Base-by-base conservation (phyloP, 2,797 vertebrate species). In the Heterohyrax brucei region DNA sequence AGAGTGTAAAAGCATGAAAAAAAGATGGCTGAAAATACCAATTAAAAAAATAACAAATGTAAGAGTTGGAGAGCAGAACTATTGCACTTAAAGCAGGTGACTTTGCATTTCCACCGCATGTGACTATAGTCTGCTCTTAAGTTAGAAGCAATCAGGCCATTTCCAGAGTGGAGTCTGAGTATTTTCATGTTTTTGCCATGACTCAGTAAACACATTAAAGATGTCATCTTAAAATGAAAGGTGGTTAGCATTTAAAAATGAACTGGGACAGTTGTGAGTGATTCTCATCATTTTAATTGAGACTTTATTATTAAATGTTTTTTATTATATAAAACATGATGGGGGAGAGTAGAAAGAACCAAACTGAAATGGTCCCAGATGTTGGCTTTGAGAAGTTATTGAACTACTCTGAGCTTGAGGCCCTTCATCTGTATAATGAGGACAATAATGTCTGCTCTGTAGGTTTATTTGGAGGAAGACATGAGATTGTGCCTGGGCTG, bases 291-390 rank as follows among this genome's bases (percentile, higher is more conserved):
- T 92, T 81, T 89, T 85, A 64, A 87, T 9, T 62, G 92, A 85
- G n/a, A 87, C 78, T 93, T 96, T 93, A 86, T 95, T 95, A 94
- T 96, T 68, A 82, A 94, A 89, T 53, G 64, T 22, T 70, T 89
- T 92, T 85, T 22, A 8, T 87, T 85, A 62, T 68, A 88, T 61
- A 61, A 44, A 91, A 87, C 1, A 46, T n/a, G 66, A 33, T 26
- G 9, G 93, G 26, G 10, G 22, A 1, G 16, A 14, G 56, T 46
- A 66, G 84, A 82, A 87, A 72, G 62, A 66, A 39, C 72, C n/a
- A 2, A 5, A 19, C 10, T n/a, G 46, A 50, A 87, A 66, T 53
- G 6, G 61, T 21, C 72, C 53, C 59, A 39, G 48, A 86, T 77
- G 78, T 89, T 50, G 87, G 53, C 10, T 26, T 50, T 22, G n/a